Evolutionary conservation across 2,797 vertebrate species (phyloP).

Genomic region (Manis crassicaudata): DNA sequence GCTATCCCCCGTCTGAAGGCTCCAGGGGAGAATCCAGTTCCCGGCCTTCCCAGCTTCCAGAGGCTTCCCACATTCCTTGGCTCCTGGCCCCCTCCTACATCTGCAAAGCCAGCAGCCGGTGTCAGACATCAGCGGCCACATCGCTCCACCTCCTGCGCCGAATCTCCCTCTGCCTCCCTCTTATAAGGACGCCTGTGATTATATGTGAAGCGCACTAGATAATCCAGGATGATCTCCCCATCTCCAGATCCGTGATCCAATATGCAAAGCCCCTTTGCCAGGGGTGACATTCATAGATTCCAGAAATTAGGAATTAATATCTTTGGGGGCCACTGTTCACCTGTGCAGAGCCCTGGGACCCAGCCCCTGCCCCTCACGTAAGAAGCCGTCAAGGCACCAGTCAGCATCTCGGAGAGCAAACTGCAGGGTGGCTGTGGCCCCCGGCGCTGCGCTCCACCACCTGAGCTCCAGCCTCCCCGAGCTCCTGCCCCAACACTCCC

Average conservation of each 20-base stretch:
- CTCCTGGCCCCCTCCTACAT: accelerated
- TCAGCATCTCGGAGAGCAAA: accelerated
- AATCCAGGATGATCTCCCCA: too few species aligned
- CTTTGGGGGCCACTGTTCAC: background rate
- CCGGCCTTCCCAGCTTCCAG: background rate
- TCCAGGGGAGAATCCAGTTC: background rate
- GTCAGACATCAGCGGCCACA: background rate
- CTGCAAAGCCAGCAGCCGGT: background rate
- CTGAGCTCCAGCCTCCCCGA: background rate
- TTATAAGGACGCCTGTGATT: background rate
- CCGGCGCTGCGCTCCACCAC: accelerated
- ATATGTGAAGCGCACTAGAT: background rate
- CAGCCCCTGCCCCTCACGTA: background rate
- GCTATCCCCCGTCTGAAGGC: background rate
- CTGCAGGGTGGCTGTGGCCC: background rate
- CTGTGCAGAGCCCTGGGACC: background rate
- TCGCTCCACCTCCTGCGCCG: background rate
- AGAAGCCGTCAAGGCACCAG: accelerated
- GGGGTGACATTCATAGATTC: too few species aligned
- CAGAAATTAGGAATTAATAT: background rate
- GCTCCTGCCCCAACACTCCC: background rate
- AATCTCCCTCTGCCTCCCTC: background rate
- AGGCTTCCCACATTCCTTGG: background rate
- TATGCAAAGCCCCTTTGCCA: background rate
- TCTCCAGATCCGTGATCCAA: background rate